Evolutionary conservation across 2,113 vertebrate genomes (phyloP), one percentile per base, ranked within the genome.

Genomic region (Paedocypris sp.): DNA sequence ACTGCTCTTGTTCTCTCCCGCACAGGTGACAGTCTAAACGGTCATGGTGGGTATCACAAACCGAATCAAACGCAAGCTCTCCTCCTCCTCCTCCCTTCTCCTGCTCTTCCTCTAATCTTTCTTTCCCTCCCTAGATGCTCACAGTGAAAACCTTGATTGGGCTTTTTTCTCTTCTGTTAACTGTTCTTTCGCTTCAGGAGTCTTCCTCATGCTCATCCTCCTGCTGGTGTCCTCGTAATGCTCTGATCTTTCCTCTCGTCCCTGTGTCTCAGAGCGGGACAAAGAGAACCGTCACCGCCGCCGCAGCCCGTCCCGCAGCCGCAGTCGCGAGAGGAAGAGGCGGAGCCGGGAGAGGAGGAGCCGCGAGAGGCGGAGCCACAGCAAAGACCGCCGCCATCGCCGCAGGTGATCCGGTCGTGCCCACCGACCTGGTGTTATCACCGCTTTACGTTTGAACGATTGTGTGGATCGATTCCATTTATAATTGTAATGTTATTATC

Each of bases 251-350:
- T 18, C 4, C 15, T 33, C 28, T 64, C 16, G 53, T 3, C 47
- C 9, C 52, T 39, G 23, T n/a, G 23, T 43, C 31, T 42, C 78
- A 86, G 91, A 94, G 66, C 80, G 90, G 5, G 91, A 93, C 79
- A 94, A 94, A 72, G 91, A 93, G 78, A 93, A 93, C 68, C 87
- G 90, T 11, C 91, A 93, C 59, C 83, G 89, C 51, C 88, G 91
- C 20, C 87, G 89, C 23, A 91, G 87, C 53, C 86, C 89, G 7
- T 92, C 90, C 56, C 90, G 91, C 36, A 92, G 89, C 33, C 86
- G 89, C 2, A 93, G 91, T 77, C 84, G 89, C 20, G 91, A 93
- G 13, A 84, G 90, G 66, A 94, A 94, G 67, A 85, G 67, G 79
- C 83, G 83, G 60, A 91, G 89, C 60, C 83, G 88, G 35, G 92